A percentile compares a stretch with the other conserved stretches of the same genome.
Conservation (phyloP, 23 tunicate species). For the Pegea sp. region DNA sequence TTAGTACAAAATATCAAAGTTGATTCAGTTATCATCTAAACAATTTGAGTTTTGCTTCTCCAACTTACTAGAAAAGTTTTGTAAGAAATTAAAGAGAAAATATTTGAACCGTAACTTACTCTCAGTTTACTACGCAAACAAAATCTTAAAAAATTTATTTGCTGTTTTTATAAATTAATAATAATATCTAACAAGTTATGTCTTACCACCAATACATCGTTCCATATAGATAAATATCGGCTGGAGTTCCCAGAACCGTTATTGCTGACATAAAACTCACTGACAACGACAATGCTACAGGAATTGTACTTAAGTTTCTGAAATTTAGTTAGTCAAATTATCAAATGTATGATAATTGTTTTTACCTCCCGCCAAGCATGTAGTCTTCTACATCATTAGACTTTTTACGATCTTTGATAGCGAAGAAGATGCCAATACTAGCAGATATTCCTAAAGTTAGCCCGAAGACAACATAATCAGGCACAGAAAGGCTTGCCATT, state of each 20-base stretch:
- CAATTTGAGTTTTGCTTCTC: too few relatives aligned
- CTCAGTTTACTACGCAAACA: too few relatives aligned
- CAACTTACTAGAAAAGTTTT: too few relatives aligned
- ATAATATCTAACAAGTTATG: too few relatives aligned
- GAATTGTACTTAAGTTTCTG: constrained; percentile 44
- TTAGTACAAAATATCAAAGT: too few relatives aligned
- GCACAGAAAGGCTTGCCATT: constrained; percentile 15
- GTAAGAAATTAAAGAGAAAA: too few relatives aligned
- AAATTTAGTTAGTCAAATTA: neutral
- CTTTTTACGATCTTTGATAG: constrained; percentile 43
- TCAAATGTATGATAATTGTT: neutral
- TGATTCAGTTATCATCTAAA: too few relatives aligned
- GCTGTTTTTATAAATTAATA: too few relatives aligned
- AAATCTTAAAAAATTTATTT: too few relatives aligned
- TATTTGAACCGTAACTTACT: too few relatives aligned
- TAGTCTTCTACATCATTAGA: constrained; percentile 35
- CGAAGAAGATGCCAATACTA: constrained; percentile 58
- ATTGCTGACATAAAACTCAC: constrained; percentile 97
- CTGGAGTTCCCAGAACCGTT: constrained; percentile 85
- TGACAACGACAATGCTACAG: constrained; percentile 87
- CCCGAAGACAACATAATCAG: constrained; percentile 78
- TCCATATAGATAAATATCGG: constrained; percentile 82
- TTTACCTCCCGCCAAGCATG: constrained; percentile 74
- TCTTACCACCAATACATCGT: constrained; percentile 99
- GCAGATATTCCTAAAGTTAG: constrained; percentile 60